Evolutionary conservation across 2,797 vertebrate genomes (phyloP).

Genomic region (Triplophysa bombifrons): DNA sequence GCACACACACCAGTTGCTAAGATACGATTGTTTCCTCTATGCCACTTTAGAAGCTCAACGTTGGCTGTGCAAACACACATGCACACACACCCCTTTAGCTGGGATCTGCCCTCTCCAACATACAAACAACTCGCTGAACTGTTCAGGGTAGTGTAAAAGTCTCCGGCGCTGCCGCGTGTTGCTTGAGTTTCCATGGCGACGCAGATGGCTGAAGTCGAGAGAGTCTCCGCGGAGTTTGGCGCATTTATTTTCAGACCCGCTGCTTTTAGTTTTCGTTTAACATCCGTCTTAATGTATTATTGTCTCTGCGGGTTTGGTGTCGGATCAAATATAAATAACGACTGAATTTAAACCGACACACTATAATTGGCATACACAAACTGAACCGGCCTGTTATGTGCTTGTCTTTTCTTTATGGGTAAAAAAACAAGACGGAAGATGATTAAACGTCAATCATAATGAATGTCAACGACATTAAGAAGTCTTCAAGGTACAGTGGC

Average conservation of each 20-base stretch:
- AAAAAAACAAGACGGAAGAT: neutral
- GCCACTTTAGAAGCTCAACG: neutral
- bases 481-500: no score
- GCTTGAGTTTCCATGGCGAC: constrained; percentile 34
- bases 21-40: neutral
- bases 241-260: constrained; percentile 13
- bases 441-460: neutral
- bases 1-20: constrained; percentile 11
- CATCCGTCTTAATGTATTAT: constrained; percentile 1
- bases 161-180: neutral
- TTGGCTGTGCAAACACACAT: neutral
- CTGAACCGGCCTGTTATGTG: neutral
- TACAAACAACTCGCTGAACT: neutral
- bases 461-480: neutral
- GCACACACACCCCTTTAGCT: constrained; percentile 3
- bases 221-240: neutral
- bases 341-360: no score
- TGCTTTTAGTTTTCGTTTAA: constrained; percentile 7
- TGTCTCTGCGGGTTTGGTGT: no score
- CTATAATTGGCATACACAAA: neutral
- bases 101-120: neutral
- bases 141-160: neutral
- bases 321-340: no score
- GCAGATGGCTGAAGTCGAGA: constrained; percentile 16
- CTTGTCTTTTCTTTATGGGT: neutral